Base-by-base conservation (phyloP, 2,113 vertebrate genomes). In the Phainopepla nitens region DNA sequence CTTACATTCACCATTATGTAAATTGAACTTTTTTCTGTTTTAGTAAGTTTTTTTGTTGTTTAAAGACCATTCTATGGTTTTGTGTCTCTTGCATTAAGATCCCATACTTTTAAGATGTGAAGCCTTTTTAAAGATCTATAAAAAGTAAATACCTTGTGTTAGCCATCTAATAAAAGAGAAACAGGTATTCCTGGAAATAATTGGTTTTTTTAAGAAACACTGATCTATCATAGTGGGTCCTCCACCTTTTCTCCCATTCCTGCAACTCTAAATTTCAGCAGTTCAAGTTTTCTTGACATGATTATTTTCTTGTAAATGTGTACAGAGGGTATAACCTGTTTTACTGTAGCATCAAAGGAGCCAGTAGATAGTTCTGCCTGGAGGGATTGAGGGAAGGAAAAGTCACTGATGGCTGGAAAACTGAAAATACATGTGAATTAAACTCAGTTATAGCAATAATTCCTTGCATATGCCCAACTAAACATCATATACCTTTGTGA, bases 141-240 rank as follows among this genome's bases (percentile, higher is more conserved):
- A 56, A 44, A 20, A 25, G 9, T 51, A 73, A 58, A 47, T 57
- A 42, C 5, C 3, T 54, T 54, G 8, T 41, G 13, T 41, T 78
- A 54, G 36, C 49, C 7, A 25, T 29, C 44, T 78, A 61, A 18
- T 41, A 39, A 61, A 56, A 35, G 31, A 60, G 19, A 28, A 82
- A 24, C 9, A 23, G 11, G 17, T 28, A 42, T 50, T 72, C 15
- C 35, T 50, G 9, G 33, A 53, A 73, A 62, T 17, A 7, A 31
- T 4, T 65, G 23, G n/a, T n/a, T 29, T 56, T 6, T 44, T 65
- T 61, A 53, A 57, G 36, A 68, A 77, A 41, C 11, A 31, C 3
- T 13, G 6, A 31, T 41, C 12, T 42, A 1, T 39, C 1, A 0
- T 19, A 50, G 9, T 9, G 7, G 29, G 11, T 53, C 41, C 22